Evolutionary conservation across 2,797 vertebrate species (phyloP).

Genomic region (Cetoscarus ocellatus): DNA sequence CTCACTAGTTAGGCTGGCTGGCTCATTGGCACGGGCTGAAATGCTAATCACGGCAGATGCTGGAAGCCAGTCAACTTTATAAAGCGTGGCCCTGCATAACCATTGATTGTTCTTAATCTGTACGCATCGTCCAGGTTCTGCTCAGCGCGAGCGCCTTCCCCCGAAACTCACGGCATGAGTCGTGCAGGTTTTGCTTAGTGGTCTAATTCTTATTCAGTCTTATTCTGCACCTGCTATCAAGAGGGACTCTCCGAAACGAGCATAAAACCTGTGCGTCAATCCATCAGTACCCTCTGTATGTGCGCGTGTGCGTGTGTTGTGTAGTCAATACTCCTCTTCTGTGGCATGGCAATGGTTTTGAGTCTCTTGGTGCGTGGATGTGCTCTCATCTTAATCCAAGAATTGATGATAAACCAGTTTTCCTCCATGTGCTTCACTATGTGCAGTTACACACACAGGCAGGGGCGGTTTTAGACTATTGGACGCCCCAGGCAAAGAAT

Average conservation of each 20-base stretch:
- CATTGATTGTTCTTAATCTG: conserved; percentile 55
- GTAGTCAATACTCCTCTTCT: neutral
- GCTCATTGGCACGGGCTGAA: conserved; percentile 70
- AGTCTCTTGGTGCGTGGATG: conserved; percentile 5
- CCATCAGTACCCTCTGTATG: neutral
- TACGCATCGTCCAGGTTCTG: conserved; percentile 42
- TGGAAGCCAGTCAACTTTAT: conserved; percentile 83
- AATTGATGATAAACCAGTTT: conserved; percentile 24
- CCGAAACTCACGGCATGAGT: conserved; percentile 45
- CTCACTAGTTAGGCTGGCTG: conserved; percentile 60
- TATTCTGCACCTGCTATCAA: conserved; percentile 56
- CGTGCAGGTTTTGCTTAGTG: conserved; percentile 41
- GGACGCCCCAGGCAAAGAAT: no score
- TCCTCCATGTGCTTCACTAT: conserved; percentile 3
- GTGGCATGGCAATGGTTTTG: conserved; percentile 5
- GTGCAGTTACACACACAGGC: conserved; percentile 10
- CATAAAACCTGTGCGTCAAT: conserved; percentile 36
- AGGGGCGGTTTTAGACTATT: no score
- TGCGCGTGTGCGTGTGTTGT: neutral
- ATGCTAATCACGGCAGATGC: conserved; percentile 77
- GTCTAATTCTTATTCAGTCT: conserved; percentile 49
- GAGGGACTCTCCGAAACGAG: conserved; percentile 35
- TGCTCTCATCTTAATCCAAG: conserved; percentile 27
- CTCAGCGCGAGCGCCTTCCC: conserved; percentile 13
- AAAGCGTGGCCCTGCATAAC: conserved; percentile 74